Base-by-base conservation (phyloP, 2,888 invertebrate genomes). In the Gortyna flavago region DNA sequence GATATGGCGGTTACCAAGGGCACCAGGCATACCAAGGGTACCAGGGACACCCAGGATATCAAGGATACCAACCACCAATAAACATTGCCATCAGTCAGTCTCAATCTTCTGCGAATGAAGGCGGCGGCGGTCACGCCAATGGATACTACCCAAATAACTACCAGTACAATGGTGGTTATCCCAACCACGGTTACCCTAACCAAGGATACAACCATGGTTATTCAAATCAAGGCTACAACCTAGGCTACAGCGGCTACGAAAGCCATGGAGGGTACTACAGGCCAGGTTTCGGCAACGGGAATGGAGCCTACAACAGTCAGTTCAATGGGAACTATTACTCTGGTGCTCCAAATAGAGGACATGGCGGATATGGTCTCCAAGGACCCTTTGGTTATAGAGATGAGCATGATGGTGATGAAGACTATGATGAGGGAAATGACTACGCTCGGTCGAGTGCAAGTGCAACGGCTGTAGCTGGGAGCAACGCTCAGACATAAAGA, bases 41-140 rank as follows among this genome's bases (percentile, higher is more conserved):
- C 11, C 86, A 85, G 7, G 88, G 86, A 4, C 85, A 90, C 41
- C 90, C 16, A 83, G 74, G 91, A 87, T 32, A 89, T 89, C 91
- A 89, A 69, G 92, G 92, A 51, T 89, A 91, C 21, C 88, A 89
- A 64, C 93, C 93, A 16, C 94, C 95, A 8, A 94, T 96, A 77
- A 96, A 96, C 87, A 96, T 96, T 71, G 96, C 96, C 4, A 95
- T 96, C 74, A 96, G 96, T 72, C 96, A 96, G 81, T 96, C 96
- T 0, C 96, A 96, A 81, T 91, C 95, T 21, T 95, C 96, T 6
- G 91, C 95, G 0, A 95, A 93, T 51, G 91, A 93, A 25, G 96
- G 94, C 0, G 94, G 93, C 0, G 94, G 95, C 4, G 95, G 94
- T 18, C 92, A 93, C 65, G 90, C 90, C 3, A 87, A 85, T 51